Evolutionary conservation across 2,888 invertebrate genomes (phyloP).

Genomic region (Amphipoea lucens): DNA sequence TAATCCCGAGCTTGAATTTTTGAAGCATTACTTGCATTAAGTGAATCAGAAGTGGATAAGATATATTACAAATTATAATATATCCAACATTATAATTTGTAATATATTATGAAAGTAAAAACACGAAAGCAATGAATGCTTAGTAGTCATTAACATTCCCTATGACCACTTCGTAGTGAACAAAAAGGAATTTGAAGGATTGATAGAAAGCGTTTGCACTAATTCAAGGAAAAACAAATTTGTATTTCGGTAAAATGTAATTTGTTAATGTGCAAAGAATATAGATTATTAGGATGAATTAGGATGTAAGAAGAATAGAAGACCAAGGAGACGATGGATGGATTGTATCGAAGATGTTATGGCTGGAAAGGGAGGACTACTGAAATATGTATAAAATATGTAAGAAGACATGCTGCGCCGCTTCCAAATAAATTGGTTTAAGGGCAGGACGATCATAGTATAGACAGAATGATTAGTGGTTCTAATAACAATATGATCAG

Average conservation of each 20-base stretch:
- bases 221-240: constrained; percentile 21
- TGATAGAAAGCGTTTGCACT: constrained; percentile 9
- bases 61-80: too few species aligned
- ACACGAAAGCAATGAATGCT: constrained; percentile 16
- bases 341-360: background rate
- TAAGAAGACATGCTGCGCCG: background rate
- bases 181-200: constrained; percentile 22
- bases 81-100: constrained; percentile 28
- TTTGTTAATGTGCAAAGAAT: background rate
- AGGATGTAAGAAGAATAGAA: background rate
- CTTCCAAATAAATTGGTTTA: background rate
- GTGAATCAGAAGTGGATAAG: constrained; percentile 46
- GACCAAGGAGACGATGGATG: background rate
- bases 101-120: constrained; percentile 23
- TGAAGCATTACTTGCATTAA: constrained; percentile 42
- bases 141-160: constrained; percentile 30
- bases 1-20: constrained; percentile 37
- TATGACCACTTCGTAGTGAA: constrained; percentile 4
- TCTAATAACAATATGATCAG: constrained; percentile 33
- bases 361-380: background rate
- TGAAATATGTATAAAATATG: background rate
- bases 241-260: constrained; percentile 17
- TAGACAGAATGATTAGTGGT: background rate
- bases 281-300: background rate
- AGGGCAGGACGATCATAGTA: background rate